phyloP scores from a whole-genome alignment of 2,113 vertebrate species.

The Phalacrocorax aristotelis region DNA sequence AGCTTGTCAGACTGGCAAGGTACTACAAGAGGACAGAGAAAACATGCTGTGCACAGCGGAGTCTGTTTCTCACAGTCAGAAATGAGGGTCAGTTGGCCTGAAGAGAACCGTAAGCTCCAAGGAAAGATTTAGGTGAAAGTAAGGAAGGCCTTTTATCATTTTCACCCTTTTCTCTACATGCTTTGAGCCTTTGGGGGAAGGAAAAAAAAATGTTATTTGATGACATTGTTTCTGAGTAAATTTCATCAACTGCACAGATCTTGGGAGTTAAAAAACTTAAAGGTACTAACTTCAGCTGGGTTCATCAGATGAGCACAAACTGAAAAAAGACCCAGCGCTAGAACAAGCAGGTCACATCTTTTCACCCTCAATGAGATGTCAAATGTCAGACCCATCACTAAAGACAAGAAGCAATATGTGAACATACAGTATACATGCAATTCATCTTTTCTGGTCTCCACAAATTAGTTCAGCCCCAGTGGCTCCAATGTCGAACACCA shows the following conservation, averaged over 20 bases:
- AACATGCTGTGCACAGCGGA: neutral
- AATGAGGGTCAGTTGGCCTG: neutral
- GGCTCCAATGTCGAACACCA: neutral
- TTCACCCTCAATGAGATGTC: neutral
- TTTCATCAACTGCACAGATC: neutral
- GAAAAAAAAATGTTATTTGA: neutral
- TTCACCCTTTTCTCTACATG: neutral
- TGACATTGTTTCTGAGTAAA: neutral
- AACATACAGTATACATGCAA: fast-evolving
- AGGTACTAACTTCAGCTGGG: neutral
- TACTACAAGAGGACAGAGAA: neutral
- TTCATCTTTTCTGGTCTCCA: neutral
- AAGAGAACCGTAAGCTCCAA: neutral
- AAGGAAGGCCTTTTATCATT: neutral
- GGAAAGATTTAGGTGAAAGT: neutral
- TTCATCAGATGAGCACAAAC: neutral
- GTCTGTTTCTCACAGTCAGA: neutral
- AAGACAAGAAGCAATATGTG: neutral
- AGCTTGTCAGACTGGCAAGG: neutral
- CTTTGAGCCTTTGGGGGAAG: neutral
- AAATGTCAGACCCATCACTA: neutral
- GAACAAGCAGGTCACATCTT: neutral
- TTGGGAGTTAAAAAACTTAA: neutral
- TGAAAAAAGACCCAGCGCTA: neutral
- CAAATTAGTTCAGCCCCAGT: neutral